Evolutionary conservation across 2,113 vertebrate genomes (phyloP).

Genomic region (Dunckerocampus dactyliophorus): DNA sequence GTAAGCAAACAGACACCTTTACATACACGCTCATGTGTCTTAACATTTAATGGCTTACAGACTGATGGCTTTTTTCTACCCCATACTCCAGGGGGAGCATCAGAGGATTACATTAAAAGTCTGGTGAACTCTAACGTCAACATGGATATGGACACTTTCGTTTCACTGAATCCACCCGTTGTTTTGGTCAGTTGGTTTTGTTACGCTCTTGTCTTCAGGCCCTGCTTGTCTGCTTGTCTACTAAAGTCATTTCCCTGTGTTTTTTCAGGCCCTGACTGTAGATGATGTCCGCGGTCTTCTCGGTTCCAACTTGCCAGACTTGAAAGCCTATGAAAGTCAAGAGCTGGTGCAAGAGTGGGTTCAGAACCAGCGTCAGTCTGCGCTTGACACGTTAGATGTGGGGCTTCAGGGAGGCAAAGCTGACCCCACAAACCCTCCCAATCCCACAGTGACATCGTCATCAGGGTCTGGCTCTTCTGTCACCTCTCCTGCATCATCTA

Average conservation of each 20-base stretch:
- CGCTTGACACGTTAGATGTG: constrained; percentile 24
- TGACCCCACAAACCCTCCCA: not conserved
- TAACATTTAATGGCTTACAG: not conserved
- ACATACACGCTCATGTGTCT: not conserved
- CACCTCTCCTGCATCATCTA: too few species aligned
- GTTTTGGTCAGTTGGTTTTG: constrained; percentile 52
- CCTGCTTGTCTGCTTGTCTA: too few species aligned
- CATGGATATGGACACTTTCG: constrained; percentile 64
- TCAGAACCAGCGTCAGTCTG: constrained; percentile 15
- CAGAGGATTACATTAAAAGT: not conserved
- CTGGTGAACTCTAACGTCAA: constrained; percentile 36
- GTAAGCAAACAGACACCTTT: constrained; percentile 54
- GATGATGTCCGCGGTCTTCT: constrained; percentile 52
- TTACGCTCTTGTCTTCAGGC: not conserved
- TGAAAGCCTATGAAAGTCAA: constrained; percentile 58
- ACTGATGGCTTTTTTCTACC: not conserved
- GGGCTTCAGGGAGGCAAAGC: constrained; percentile 37
- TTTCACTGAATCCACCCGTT: constrained; percentile 34
- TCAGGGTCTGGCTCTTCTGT: too few species aligned
- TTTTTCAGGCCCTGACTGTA: constrained; percentile 53
- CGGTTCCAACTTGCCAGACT: constrained; percentile 43
- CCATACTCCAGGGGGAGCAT: constrained; percentile 49
- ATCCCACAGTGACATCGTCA: not conserved
- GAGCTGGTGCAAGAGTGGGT: constrained; percentile 46
- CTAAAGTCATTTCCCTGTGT: not conserved